Evolutionary conservation across 2,888 invertebrate genomes (phyloP), one percentile per base, ranked within the genome.

Genomic region (Platycheirus rosarum): DNA sequence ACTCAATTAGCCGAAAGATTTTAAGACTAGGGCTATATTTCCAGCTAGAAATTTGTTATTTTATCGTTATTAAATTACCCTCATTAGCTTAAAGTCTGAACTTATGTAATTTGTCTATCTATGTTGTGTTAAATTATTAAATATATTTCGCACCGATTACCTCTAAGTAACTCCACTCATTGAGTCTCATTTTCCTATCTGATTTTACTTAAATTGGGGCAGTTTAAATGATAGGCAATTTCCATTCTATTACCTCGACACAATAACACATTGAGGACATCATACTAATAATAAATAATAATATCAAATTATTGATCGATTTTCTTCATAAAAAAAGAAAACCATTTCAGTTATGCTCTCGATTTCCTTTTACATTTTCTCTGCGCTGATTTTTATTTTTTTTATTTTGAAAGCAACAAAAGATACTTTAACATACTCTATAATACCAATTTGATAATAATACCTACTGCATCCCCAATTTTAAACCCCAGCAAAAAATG

Each of bases 401-500:
- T 14, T 44, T 68, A 46, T 51, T 35, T 63, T 40, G 9, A 35
- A 66, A 32, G 29, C 37, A 53, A 69, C 46, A 62, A 76, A 68
- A 69, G 48, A 46, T 29, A 44, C 16, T 9, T 51, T 40, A 53
- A 32, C 60, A 68, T 42, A 32, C 29, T 32, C 11, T 37, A 40
- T 37, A 55, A 37, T 14, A 62, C 37, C 62, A 62, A 73, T 66
- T 73, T 62, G 44, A 73, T 78, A 68, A 68, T 78, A 68, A 55
- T 60, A 71, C 37, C 57, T 48, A 35, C 23, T 18, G 46, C 29
- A 42, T 13, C 29, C 13, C 53, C 26, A 42, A 60, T 57, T 4
- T 32, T 26, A 46, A 29, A 32, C 26, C 16, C 11, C 35, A 14
- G 23, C 37, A 57, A 57, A 74, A 49, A 48, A 16, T 29, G n/a